Conservation (phyloP, 2,113 vertebrate genomes). For the Canis aureus region DNA sequence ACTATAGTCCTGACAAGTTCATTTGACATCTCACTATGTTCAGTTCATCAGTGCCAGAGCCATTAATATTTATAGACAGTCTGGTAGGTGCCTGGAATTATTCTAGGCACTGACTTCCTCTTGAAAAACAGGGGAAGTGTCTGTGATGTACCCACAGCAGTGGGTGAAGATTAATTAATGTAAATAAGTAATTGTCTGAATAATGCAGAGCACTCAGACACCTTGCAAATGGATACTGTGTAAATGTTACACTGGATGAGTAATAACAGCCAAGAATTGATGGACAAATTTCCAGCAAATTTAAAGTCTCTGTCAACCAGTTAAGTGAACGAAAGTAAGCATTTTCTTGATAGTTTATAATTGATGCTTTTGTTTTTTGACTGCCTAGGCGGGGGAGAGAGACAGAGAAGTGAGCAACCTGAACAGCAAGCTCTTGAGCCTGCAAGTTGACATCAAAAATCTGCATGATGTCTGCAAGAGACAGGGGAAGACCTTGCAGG, state of each 20-base stretch:
- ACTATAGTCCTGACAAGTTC: slow-evolving; percentile 64
- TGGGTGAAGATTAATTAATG: slow-evolving; percentile 78
- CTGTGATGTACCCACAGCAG: slow-evolving; percentile 53
- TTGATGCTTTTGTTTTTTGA: slow-evolving; percentile 62
- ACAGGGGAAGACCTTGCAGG: slow-evolving; percentile 75
- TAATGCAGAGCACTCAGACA: slow-evolving; percentile 69
- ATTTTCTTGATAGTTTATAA: slow-evolving; percentile 63
- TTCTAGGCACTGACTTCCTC: slow-evolving; percentile 68
- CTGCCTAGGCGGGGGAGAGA: slow-evolving; percentile 68
- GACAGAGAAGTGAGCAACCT: slow-evolving; percentile 63
- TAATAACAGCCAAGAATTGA: slow-evolving; percentile 56
- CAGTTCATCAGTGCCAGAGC: slow-evolving; percentile 63
- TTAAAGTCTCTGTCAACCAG: slow-evolving; percentile 73
- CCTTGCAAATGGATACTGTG: slow-evolving; percentile 68
- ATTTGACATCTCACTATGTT: slow-evolving; percentile 73
- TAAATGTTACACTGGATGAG: slow-evolving; percentile 72
- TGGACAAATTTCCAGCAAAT: slow-evolving; percentile 72
- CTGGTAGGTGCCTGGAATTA: slow-evolving; percentile 69
- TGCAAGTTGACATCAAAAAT: slow-evolving; percentile 78
- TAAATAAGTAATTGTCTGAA: slow-evolving; percentile 78
- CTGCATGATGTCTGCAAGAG: slow-evolving; percentile 78
- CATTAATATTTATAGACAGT: slow-evolving; percentile 77
- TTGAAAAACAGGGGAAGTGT: slow-evolving; percentile 56
- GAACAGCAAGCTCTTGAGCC: slow-evolving; percentile 69
- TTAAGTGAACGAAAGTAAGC: slow-evolving; percentile 63